Percentiles rank a stretch among this genome's conserved stretches.
Evolutionary conservation across 2,888 invertebrate genomes (phyloP).

Genomic region (Hetaerina titia): DNA sequence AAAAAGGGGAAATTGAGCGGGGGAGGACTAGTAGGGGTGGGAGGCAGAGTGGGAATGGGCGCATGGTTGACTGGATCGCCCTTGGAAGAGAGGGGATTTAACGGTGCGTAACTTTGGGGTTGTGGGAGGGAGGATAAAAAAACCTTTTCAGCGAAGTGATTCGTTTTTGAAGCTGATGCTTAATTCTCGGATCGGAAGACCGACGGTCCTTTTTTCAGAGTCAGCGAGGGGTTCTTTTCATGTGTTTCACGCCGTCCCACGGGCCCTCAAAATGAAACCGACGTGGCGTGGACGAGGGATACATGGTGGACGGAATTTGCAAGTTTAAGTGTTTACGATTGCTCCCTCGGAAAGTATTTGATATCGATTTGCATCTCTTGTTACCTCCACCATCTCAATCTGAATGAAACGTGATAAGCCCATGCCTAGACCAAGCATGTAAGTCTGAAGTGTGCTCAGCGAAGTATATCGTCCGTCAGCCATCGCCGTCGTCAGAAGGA

Average conservation of each 20-base stretch:
- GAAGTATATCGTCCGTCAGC: no score
- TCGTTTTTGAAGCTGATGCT: constrained; percentile 21
- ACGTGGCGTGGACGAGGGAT: neutral
- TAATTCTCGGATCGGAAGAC: constrained; percentile 19
- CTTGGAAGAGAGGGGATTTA: constrained; percentile 51
- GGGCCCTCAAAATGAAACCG: neutral
- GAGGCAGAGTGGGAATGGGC: neutral
- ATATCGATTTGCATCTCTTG: no score
- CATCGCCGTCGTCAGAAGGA: no score
- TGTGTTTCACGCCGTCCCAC: neutral
- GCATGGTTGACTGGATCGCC: constrained; percentile 60
- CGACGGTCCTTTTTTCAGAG: neutral
- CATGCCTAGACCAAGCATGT: no score
- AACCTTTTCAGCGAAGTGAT: constrained; percentile 7
- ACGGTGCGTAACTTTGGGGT: constrained; percentile 38
- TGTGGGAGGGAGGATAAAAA: neutral
- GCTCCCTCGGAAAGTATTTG: no score
- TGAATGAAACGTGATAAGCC: no score
- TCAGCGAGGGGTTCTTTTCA: neutral
- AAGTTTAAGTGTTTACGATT: no score
- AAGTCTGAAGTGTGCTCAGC: no score
- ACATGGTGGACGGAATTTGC: neutral
- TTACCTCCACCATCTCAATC: no score
- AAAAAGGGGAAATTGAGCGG: neutral
- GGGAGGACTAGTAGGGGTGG: neutral